Evolutionary conservation across 2,113 vertebrate genomes (phyloP).

Genomic region (Eubucco bourcierii): DNA sequence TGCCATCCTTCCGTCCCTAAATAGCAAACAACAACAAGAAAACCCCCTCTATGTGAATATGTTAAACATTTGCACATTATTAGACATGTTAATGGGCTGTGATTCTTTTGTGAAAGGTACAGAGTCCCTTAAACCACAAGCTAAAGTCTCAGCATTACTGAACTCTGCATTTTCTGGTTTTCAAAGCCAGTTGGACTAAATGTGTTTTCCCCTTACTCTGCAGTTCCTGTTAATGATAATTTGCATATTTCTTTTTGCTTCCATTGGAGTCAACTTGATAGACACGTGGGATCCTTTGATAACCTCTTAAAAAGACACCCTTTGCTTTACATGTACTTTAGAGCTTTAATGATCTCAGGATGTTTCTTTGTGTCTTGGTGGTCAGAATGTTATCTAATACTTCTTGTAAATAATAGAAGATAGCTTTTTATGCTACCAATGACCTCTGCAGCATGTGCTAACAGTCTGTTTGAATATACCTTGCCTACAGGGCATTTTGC

Average conservation of each 20-base stretch:
- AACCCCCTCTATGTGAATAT: neutral
- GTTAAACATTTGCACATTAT: neutral
- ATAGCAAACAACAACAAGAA: neutral
- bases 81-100: neutral
- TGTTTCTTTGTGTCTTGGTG: neutral
- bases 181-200: neutral
- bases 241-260: constrained; percentile 11
- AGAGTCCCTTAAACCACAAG: neutral
- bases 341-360: constrained; percentile 2
- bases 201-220: neutral
- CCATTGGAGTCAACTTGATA: neutral
- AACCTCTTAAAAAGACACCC: constrained; percentile 43
- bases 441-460: neutral
- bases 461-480: neutral
- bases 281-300: constrained; percentile 38
- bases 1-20: neutral
- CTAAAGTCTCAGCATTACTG: neutral
- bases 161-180: neutral
- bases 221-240: neutral
- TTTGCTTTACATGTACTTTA: constrained; percentile 43
- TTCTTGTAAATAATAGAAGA: constrained; percentile 52
- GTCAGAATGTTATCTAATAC: constrained; percentile 22
- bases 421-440: constrained; percentile 7
- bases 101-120: neutral
- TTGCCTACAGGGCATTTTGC: neutral